phyloP scores from a whole-genome alignment of 1,140 invertebrate species.

The Cheumatopsyche charites region DNA sequence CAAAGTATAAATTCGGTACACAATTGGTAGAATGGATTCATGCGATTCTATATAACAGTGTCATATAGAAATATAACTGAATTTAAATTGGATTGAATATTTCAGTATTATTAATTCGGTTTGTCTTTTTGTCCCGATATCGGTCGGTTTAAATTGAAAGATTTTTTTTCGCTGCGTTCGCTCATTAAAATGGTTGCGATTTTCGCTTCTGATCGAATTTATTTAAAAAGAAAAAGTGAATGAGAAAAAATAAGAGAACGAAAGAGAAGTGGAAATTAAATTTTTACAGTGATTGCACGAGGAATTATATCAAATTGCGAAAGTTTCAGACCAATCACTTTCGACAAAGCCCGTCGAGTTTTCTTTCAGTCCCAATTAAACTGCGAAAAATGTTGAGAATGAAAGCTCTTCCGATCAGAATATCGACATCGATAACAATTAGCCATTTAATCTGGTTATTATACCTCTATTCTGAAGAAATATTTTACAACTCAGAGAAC shows the following conservation, averaged over 20 bases:
- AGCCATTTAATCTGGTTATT: no score
- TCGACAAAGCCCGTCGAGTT: constrained; percentile 20
- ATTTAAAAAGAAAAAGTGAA: background rate
- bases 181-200: background rate
- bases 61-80: background rate
- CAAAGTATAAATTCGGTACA: background rate
- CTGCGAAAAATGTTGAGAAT: constrained; percentile 21
- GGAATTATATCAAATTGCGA: constrained; percentile 29
- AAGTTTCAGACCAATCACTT: constrained; percentile 23
- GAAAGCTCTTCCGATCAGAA: background rate
- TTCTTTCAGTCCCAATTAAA: constrained; percentile 30
- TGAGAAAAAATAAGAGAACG: background rate
- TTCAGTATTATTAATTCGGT: no score
- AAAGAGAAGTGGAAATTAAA: constrained; percentile 3
- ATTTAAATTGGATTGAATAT: background rate
- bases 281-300: constrained; percentile 13
- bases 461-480: no score
- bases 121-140: no score
- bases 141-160: no score
- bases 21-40: background rate
- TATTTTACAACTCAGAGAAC: no score
- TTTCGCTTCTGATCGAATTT: background rate
- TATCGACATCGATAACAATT: no score
- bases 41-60: background rate
- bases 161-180: no score